A percentile compares a stretch with the other conserved stretches of the same genome.
phyloP scores from a whole-genome alignment of 2,113 vertebrate species.

The Elephantulus edwardii region DNA sequence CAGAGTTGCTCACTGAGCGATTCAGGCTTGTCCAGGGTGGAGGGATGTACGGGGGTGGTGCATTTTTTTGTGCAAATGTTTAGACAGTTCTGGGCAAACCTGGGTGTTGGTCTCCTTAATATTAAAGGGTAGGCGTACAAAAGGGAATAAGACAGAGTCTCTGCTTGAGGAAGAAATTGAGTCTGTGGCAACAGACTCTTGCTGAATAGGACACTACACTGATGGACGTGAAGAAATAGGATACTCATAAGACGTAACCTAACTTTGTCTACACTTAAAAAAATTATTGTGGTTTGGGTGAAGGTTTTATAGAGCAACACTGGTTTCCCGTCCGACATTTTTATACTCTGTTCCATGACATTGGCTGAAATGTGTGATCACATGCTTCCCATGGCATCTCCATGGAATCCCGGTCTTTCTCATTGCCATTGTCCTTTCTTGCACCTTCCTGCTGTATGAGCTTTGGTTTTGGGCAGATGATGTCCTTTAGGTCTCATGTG shows the following conservation, averaged over 20 bases:
- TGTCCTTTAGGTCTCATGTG: too few relatives aligned
- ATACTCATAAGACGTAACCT: neutral
- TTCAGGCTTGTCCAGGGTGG: neutral
- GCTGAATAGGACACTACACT: neutral
- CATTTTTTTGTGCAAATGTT: neutral
- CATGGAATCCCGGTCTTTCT: too few relatives aligned
- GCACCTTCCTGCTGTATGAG: too few relatives aligned
- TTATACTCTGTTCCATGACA: too few relatives aligned
- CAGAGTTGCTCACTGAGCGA: neutral
- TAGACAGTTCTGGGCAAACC: neutral
- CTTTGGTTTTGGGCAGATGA: too few relatives aligned
- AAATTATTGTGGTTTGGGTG: too few relatives aligned
- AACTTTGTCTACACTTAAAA: too few relatives aligned
- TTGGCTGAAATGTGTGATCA: too few relatives aligned
- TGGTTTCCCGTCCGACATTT: too few relatives aligned
- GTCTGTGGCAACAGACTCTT: neutral
- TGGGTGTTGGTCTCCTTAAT: neutral
- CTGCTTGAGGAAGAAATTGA: neutral
- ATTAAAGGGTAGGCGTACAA: neutral
- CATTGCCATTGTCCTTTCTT: too few relatives aligned
- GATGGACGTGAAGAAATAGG: neutral
- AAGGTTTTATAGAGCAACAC: too few relatives aligned
- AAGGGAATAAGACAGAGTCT: neutral
- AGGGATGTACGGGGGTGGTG: neutral
- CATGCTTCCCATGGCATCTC: too few relatives aligned